phyloP scores from a whole-genome alignment of 1,140 invertebrate genomes.

The Zeugodacus cucurbitae region DNA sequence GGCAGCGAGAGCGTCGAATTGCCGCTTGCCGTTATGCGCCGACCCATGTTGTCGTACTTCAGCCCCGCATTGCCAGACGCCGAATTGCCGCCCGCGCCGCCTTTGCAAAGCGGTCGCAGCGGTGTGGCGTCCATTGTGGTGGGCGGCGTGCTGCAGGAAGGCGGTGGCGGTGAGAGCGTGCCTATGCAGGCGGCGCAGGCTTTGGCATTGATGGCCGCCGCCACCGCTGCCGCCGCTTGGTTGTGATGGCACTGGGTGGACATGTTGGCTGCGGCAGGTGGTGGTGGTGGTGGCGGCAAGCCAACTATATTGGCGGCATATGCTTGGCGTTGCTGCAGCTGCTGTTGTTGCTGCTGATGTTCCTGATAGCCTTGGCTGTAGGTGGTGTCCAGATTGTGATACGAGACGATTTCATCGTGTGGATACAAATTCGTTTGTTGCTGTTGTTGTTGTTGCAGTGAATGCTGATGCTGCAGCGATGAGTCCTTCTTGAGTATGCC shows the following conservation, averaged over 20 bases:
- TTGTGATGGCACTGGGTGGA: slow-evolving; percentile 40
- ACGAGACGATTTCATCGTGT: slow-evolving; percentile 63
- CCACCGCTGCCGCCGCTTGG: neutral
- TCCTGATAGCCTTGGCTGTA: slow-evolving; percentile 50
- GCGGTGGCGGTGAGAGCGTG: slow-evolving; percentile 65
- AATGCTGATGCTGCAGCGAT: slow-evolving; percentile 51
- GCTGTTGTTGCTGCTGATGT: slow-evolving; percentile 42
- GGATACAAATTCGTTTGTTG: slow-evolving; percentile 55
- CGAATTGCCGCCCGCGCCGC: neutral
- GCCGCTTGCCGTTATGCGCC: slow-evolving; percentile 86
- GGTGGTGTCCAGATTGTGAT: slow-evolving; percentile 61
- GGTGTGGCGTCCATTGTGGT: slow-evolving; percentile 51
- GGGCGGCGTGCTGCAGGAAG: slow-evolving; percentile 61
- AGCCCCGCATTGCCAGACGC: slow-evolving; percentile 55
- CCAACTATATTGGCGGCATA: slow-evolving; percentile 50
- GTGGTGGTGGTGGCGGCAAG: slow-evolving; percentile 55
- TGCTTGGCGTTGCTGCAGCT: slow-evolving; percentile 40
- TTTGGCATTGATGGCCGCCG: slow-evolving; percentile 38
- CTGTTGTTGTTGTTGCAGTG: slow-evolving; percentile 44
- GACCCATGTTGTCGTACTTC: slow-evolving; percentile 90
- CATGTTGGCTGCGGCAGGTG: slow-evolving; percentile 45
- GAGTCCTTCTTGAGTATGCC: slow-evolving; percentile 63
- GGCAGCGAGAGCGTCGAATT: slow-evolving; percentile 84
- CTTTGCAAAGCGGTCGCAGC: slow-evolving; percentile 52
- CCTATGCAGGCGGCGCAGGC: slow-evolving; percentile 66